Evolutionary conservation across 2,113 vertebrate genomes (phyloP).

Genomic region (Microcebus ravelobensis): DNA sequence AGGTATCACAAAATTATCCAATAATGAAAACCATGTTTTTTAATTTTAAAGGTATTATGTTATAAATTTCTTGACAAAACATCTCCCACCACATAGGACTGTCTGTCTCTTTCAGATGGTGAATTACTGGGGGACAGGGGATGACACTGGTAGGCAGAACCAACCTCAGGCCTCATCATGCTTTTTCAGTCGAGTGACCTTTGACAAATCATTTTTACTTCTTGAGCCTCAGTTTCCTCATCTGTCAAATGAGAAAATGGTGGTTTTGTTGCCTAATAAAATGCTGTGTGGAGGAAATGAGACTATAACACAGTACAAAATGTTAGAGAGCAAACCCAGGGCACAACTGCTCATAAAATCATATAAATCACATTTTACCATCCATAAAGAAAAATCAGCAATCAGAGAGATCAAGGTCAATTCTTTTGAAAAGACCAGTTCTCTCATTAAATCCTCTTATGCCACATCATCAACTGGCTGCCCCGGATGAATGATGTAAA

Average conservation of each 20-base stretch:
- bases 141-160: neutral
- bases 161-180: neutral
- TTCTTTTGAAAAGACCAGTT: slow-evolving; percentile 43
- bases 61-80: neutral
- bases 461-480: neutral
- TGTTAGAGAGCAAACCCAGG: neutral
- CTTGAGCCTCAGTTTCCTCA: neutral
- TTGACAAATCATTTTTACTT: neutral
- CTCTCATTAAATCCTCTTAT: neutral
- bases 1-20: neutral
- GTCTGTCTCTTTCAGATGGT: neutral
- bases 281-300: neutral
- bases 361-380: neutral
- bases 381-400: slow-evolving; percentile 4
- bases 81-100: neutral
- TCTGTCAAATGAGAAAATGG: slow-evolving; percentile 12
- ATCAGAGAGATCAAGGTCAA: neutral
- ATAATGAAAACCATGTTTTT: neutral
- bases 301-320: neutral
- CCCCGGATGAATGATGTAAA: neutral
- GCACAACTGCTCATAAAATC: neutral
- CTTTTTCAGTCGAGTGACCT: neutral
- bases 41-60: neutral
- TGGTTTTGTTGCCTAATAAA: neutral
- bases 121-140: accelerated